These are phyloP conservation scores for Dasypus novemcinctus DNA, from an alignment of 2,113 vertebrate genomes.

Conservation along the genomic window DNA sequence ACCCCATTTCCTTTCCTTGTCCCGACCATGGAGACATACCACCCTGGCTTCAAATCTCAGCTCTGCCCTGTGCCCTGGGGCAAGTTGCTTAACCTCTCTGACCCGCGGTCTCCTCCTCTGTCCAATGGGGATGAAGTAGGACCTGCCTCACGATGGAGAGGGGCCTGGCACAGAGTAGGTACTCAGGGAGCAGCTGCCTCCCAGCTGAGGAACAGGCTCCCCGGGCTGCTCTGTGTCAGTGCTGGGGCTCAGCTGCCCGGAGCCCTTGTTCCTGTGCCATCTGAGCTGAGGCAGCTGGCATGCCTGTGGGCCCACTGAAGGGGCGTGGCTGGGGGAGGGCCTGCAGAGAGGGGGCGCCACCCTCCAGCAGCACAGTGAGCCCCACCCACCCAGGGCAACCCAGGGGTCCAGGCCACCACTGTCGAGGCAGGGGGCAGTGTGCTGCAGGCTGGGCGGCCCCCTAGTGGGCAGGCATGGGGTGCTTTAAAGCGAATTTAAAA, in stretches of 20 bases:
- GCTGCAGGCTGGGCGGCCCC: neutral
- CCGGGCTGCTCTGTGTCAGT: neutral
- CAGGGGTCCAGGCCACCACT: neutral
- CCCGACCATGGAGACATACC: neutral
- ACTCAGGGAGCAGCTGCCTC: neutral
- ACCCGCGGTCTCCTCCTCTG: neutral
- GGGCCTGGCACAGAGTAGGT: neutral
- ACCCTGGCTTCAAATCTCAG: neutral
- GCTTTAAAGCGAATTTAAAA: neutral
- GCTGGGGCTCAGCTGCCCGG: neutral
- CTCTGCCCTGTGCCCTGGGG: neutral
- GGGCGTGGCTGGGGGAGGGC: neutral
- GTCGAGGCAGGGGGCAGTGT: neutral
- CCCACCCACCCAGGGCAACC: neutral
- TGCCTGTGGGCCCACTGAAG: fast-evolving
- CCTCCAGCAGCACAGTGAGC: neutral
- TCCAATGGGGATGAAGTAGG: neutral
- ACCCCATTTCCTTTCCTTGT: neutral
- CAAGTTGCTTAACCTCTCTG: neutral
- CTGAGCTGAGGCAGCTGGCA: neutral
- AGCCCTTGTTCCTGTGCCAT: neutral
- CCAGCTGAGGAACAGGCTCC: neutral
- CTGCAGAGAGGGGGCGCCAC: neutral
- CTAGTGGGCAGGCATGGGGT: neutral
- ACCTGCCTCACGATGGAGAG: neutral